Evolutionary conservation across 2,888 invertebrate species (phyloP), one percentile per base, ranked within the genome.

Genomic region (Neocrepidodera transversa): DNA sequence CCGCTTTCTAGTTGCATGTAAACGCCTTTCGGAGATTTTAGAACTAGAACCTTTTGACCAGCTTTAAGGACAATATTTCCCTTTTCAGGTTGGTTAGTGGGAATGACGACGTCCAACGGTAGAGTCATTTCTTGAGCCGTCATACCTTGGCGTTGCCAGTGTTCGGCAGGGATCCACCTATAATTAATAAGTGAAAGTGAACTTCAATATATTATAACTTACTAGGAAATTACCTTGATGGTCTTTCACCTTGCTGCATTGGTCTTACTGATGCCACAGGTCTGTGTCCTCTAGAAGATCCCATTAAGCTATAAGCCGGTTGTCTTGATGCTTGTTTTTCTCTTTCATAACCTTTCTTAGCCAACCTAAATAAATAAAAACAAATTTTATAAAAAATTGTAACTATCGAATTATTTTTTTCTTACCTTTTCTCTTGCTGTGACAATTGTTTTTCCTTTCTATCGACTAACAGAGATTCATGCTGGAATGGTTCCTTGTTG

Each of bases 1-100:
- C 96, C 96, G 68, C 93, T 94, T 74, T 94, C 93, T 40, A 96
- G 81, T 71, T 96, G 92, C 88, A 97, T 93, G 80, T 97, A 97
- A 67, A 97, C 95, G 43, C 97, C 97, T 79, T 96, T 96, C 0
- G 94, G 92, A 5, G 96, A 96, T 78, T 95, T 95, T 32, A 97
- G 83, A 2, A 97, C 94, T 85, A 96, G 90, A 0, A 97, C 95
- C 69, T 94, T 88, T 77, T 97, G 95, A 0, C 97, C 97, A 0
- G 96, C 94, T 75, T 95, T 94, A 49, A 97, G 82, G 11, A 93
- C 92, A 62, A 95, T 95, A 69, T 92, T 93, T 5, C 92, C 90
- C 75, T 93, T 91, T 69, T 94, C 93, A 0, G 92, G 90, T 10
- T 93, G 91, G 77, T 94, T 94, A 0, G 93, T 95, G 2, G 94